Percentiles rank a stretch among this genome's conserved stretches.
Evolutionary conservation across 2,888 invertebrate genomes (phyloP).

Genomic region (Chesias legatella): DNA sequence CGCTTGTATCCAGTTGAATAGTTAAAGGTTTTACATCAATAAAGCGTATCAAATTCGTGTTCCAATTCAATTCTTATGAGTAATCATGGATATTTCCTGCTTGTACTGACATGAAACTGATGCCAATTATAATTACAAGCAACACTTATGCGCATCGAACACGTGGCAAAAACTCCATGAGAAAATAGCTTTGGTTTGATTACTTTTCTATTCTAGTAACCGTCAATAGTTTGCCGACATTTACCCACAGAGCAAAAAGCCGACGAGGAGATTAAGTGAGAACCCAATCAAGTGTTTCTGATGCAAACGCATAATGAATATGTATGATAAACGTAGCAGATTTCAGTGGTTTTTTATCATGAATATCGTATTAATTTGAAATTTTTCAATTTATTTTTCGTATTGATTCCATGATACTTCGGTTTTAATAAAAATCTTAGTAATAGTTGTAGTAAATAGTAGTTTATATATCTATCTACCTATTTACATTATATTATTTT

Average conservation of each 20-base stretch:
- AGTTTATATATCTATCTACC: no score
- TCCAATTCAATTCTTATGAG: not conserved
- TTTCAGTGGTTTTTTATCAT: not conserved
- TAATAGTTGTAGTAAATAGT: no score
- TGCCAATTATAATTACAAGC: conserved; percentile 50
- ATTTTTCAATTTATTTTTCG: no score
- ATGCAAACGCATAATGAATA: conserved; percentile 34
- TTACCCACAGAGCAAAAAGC: conserved; percentile 42
- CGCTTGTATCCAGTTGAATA: no score
- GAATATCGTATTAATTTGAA: no score
- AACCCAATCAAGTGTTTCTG: conserved; percentile 49
- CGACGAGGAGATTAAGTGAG: conserved; percentile 36
- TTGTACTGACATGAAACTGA: conserved; percentile 44
- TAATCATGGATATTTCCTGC: conserved; percentile 35
- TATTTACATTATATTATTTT: no score
- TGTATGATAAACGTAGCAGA: conserved; percentile 3
- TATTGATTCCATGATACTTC: no score
- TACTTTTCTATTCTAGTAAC: conserved; percentile 33
- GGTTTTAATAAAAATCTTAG: no score
- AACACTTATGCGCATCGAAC: conserved; percentile 38
- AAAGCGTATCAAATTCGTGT: no score
- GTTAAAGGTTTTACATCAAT: not conserved
- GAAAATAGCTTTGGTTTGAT: conserved; percentile 39
- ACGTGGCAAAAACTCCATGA: conserved; percentile 47
- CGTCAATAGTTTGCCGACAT: conserved; percentile 38